Conservation (phyloP, 2,113 vertebrate species). For the Odocoileus hemionus region DNA sequence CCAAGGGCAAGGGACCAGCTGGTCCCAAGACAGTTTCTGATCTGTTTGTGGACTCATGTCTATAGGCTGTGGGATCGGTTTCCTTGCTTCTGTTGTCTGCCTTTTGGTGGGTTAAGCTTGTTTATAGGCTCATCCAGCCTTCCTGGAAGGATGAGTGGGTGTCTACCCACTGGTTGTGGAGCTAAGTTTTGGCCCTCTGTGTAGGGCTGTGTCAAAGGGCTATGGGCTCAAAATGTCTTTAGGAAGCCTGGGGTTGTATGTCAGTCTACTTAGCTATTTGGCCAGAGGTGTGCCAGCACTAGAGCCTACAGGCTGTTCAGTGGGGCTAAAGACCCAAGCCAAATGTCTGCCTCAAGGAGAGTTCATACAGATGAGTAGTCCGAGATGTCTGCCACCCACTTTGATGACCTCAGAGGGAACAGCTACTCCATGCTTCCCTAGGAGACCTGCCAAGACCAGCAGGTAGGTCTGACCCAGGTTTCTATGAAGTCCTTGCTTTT, state of each 20-base stretch:
- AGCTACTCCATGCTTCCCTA: background rate
- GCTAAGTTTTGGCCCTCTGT: background rate
- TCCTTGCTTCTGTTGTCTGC: background rate
- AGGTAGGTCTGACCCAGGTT: background rate
- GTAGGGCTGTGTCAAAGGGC: background rate
- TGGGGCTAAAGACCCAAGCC: background rate
- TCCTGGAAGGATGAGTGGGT: background rate
- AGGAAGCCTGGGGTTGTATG: background rate
- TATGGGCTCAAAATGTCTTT: background rate
- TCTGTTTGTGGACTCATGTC: background rate
- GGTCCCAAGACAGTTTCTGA: background rate
- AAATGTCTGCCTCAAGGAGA: background rate
- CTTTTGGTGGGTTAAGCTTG: background rate
- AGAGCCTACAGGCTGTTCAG: background rate
- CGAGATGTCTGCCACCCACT: background rate
- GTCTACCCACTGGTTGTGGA: background rate
- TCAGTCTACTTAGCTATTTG: background rate
- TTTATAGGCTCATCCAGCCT: background rate
- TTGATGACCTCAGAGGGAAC: background rate
- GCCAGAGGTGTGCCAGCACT: background rate
- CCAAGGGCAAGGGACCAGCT: background rate
- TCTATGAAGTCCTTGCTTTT: background rate
- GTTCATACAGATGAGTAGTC: background rate
- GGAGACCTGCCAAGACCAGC: background rate
- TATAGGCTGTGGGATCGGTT: background rate